Conservation (phyloP, 2,113 vertebrate species). For the Ceratotherium simum region DNA sequence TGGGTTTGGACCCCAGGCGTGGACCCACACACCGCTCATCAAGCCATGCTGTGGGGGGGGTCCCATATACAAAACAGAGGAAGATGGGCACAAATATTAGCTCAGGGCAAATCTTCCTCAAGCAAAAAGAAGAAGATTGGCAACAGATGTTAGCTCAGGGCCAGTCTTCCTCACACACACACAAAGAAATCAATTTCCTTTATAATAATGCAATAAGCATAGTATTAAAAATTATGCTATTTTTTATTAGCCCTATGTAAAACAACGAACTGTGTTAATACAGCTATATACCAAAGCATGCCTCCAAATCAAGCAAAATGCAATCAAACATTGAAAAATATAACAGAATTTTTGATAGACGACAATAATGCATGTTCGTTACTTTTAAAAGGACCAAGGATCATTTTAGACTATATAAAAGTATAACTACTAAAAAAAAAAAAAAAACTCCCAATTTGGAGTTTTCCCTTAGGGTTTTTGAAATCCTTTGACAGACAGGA, state of each 20-base stretch:
- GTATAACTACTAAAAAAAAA: neutral
- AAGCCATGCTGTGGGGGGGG: too few relatives aligned
- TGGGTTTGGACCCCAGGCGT: too few relatives aligned
- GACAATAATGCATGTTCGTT: neutral
- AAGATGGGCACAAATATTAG: too few relatives aligned
- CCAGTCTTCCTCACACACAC: too few relatives aligned
- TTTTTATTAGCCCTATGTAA: neutral
- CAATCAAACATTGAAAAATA: neutral
- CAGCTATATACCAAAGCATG: neutral
- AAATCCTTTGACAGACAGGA: neutral
- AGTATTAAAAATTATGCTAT: neutral
- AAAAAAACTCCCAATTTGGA: neutral
- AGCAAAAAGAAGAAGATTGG: too few relatives aligned
- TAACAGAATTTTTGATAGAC: neutral
- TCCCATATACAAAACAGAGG: too few relatives aligned
- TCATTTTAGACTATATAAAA: neutral
- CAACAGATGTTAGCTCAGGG: too few relatives aligned
- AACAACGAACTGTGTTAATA: neutral
- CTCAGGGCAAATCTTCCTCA: too few relatives aligned
- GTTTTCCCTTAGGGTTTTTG: neutral
- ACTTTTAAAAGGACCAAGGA: neutral
- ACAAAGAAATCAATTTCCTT: neutral
- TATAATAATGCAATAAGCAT: neutral
- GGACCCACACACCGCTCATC: too few relatives aligned
- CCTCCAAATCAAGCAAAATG: constrained; percentile 55